Base-by-base conservation (phyloP, 2,113 vertebrate species). In the Gopherus evgoodei region DNA sequence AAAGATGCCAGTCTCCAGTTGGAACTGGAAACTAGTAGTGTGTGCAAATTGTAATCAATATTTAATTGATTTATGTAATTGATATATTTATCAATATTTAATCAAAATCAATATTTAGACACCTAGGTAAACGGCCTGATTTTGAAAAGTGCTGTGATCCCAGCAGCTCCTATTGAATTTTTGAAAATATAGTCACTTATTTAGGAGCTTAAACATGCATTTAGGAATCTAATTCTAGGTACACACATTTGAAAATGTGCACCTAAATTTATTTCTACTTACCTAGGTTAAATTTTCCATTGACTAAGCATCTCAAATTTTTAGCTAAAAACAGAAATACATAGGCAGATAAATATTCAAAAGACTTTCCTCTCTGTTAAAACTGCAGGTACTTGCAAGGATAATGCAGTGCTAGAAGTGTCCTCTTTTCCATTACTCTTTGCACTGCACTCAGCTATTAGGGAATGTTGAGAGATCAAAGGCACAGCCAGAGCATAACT, bases 141-240 rank as follows among this genome's bases (percentile, higher is more conserved):
- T 97, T 97, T 79, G 83, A 78, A 95, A 94, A 94, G 72, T 85
- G 47, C 76, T 80, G 87, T 72, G 17, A 5, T 38, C n/a, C 65
- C n/a, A 72, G 65, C n/a, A 72, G 65, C 65, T 38, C 65, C 65
- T 21, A 72, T n/a, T 38, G 19, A 72, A 38, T 38, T n/a, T 69
- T 44, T 91, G 78, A 90, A 87, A 47, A 93, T 81, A 31, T 91
- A 16, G 54, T 91, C 83, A 83, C 89, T 94, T 25, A 38, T 72
- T 44, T 88, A 82, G 83, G 86, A 42, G 35, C 54, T 25, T 47
- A 83, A 90, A 24, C 21, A 11, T 76, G 91, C 75, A 90, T 90
- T 76, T 4, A 84, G 78, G 82, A 92, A 72, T 47, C 62, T 90
- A 62, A 94, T 94, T 90, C 94, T 84, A 84, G 79, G 54, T 53